Percentiles rank a stretch among this genome's conserved stretches.
phyloP scores from a whole-genome alignment of 2,888 invertebrate genomes.

The Melinopterus prodromus region DNA sequence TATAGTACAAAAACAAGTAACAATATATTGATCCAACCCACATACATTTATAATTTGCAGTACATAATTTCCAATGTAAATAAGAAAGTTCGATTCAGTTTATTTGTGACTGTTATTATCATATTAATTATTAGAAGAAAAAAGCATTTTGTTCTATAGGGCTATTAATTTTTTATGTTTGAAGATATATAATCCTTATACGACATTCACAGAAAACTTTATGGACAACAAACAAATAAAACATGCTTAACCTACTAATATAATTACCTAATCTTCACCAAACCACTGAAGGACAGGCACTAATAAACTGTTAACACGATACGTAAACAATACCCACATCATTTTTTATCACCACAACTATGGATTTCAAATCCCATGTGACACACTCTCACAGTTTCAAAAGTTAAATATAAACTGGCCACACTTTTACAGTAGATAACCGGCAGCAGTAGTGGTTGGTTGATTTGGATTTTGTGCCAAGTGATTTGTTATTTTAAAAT shows the following conservation, averaged over 20 bases:
- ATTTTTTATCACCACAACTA: neutral
- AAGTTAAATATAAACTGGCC: conserved; percentile 23
- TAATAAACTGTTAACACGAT: neutral
- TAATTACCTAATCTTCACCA: neutral
- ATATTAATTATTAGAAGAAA: too few relatives aligned
- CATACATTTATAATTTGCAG: neutral
- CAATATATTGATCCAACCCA: neutral
- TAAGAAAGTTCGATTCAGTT: neutral
- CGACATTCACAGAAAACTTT: neutral
- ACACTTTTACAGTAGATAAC: conserved; percentile 5
- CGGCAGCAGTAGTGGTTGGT: neutral
- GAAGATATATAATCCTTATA: too few relatives aligned
- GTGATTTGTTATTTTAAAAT: neutral
- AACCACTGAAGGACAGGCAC: neutral
- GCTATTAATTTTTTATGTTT: too few relatives aligned
- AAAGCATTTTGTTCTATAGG: too few relatives aligned
- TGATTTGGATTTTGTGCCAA: neutral
- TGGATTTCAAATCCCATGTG: conserved; percentile 13
- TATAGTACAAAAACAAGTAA: neutral
- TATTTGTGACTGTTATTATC: too few relatives aligned
- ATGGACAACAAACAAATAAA: neutral
- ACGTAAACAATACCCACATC: neutral
- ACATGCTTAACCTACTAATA: neutral
- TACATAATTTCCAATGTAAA: neutral
- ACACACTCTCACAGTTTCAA: conserved; percentile 19